phyloP scores from a whole-genome alignment of 2,888 invertebrate genomes.

The Drosophila tanythrix region DNA sequence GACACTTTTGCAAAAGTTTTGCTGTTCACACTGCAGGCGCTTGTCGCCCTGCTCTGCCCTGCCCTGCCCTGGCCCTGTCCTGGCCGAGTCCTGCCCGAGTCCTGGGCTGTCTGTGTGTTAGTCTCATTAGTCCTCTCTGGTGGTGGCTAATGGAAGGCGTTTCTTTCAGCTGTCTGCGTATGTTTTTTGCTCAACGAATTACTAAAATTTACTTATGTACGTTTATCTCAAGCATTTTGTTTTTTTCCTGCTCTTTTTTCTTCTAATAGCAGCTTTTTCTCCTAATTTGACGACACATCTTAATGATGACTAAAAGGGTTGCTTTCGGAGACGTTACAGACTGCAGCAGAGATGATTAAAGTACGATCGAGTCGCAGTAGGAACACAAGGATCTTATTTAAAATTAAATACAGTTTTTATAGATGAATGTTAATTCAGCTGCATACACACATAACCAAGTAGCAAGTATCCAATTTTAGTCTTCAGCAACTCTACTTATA shows the following conservation, averaged over 20 bases:
- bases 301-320: constrained; percentile 16
- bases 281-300: constrained; percentile 22
- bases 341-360: neutral
- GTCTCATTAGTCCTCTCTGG: constrained; percentile 73
- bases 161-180: constrained; percentile 61
- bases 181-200: constrained; percentile 56
- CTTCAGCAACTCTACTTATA: neutral
- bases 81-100: neutral
- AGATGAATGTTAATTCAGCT: neutral
- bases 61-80: constrained; percentile 6
- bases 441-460: rapidly evolving
- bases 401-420: neutral
- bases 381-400: neutral
- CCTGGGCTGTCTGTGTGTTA: constrained; percentile 43
- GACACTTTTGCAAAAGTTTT: constrained; percentile 81
- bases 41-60: constrained; percentile 40
- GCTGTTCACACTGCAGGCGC: constrained; percentile 79
- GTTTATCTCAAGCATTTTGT: constrained; percentile 48
- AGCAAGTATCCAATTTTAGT: neutral
- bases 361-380: neutral
- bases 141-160: constrained; percentile 72
- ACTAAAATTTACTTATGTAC: constrained; percentile 54
- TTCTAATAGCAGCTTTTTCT: constrained; percentile 3
- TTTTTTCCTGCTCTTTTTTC: neutral
- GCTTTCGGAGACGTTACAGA: neutral